Base-by-base conservation (phyloP, 1,140 invertebrate species). In the Dermatophagoides farinae region DNA sequence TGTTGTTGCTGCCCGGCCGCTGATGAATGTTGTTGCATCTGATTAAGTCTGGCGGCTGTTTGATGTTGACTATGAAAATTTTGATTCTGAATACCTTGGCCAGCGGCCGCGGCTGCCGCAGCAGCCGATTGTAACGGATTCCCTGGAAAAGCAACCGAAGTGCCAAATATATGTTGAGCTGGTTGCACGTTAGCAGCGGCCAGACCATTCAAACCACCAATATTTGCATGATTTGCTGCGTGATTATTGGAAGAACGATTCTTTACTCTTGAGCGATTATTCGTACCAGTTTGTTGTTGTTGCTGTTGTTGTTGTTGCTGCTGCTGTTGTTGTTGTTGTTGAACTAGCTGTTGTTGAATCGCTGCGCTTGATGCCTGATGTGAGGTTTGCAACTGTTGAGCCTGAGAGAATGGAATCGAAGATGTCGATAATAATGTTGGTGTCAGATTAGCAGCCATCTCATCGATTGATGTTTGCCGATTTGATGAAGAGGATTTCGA, bases 81-180 rank as follows among this genome's bases (percentile, higher is more conserved):
- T 25, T 60, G 64, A 37, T 61, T 60, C 38, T 60, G 64, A 14
- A 43, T 18, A 31, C 64, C 62, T 47, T 64, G 61, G n/a, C n/a
- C 40, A 57, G 44, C 57, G 52, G 22, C 54, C 54, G 52, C 57
- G 47, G 6, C 54, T 52, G 23, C 58, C 60, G 47, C 61, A 57
- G 31, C 31, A 31, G 31, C 31, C 22, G 55, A 51, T 25, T 63
- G 40, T 52, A 44, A 44, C 64, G 62, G 53, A 64, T 66, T 43
- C 5, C 65, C 65, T 8, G 66, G 65, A 47, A 67, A 67, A 20
- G 66, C 65, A n/a, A 65, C 59, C 18, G 63, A 51, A 11, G 65
- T 60, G 9, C 61, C 59, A 20, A 61, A n/a, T n/a, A 60, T 25
- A 50, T 57, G 60, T 11, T 20, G 57, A 31, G 25, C 44, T 20